Evolutionary conservation across 2,113 vertebrate species (phyloP).

Genomic region (Puntigrus tetrazona): DNA sequence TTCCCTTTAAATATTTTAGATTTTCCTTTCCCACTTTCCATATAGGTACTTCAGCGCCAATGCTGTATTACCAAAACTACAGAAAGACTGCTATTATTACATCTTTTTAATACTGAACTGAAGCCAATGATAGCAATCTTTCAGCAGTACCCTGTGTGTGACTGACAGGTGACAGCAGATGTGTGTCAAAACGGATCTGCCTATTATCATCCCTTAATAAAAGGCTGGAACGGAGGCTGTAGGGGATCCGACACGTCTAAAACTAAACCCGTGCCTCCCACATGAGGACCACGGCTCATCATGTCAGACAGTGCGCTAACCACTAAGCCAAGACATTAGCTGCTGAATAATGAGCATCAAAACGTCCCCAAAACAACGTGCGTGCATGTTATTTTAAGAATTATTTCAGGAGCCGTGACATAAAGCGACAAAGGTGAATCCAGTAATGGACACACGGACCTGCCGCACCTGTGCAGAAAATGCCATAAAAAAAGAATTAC

Average conservation of each 20-base stretch:
- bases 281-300: not conserved
- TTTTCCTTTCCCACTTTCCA: no score
- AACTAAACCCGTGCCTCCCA: not conserved
- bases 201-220: not conserved
- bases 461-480: not conserved
- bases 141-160: not conserved
- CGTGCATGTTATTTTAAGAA: not conserved
- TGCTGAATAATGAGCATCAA: not conserved
- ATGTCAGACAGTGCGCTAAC: not conserved
- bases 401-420: not conserved
- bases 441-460: not conserved
- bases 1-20: not conserved
- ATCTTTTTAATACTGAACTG: not conserved
- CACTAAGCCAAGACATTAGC: not conserved
- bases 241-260: not conserved
- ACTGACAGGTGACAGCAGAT: slow-evolving; percentile 1
- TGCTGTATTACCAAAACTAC: not conserved
- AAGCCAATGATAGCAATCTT: not conserved
- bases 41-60: not conserved
- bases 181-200: not conserved
- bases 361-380: not conserved
- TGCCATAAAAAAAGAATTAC: slow-evolving; percentile 22
- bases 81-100: not conserved
- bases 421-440: slow-evolving; percentile 4
- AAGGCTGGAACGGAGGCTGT: not conserved